Evolutionary conservation across 2,888 invertebrate genomes (phyloP).

Genomic region (Crioceris asparagi): DNA sequence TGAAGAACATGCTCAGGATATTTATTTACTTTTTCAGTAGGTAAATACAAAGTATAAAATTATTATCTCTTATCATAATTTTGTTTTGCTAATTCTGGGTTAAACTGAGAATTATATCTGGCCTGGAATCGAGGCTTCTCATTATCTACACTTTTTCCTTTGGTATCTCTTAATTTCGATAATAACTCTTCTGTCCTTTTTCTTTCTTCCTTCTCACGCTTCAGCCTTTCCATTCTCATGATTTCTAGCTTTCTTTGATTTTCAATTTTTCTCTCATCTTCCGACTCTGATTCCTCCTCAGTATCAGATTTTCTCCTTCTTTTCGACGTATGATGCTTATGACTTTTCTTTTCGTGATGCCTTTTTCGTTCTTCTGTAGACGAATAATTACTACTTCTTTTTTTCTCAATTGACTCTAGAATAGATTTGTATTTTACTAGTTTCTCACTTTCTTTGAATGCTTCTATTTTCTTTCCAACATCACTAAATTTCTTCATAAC

Average conservation of each 20-base stretch:
- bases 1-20: no score
- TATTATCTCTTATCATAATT: conserved; percentile 40
- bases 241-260: conserved; percentile 46
- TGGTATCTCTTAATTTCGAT: conserved; percentile 45
- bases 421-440: conserved; percentile 19
- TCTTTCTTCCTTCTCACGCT: conserved; percentile 72
- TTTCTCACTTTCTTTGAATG: conserved; percentile 14
- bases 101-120: conserved; percentile 94
- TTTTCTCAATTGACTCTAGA: neutral
- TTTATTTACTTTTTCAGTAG: no score
- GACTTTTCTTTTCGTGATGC: conserved; percentile 2
- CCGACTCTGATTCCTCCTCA: conserved; percentile 18
- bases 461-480: conserved; percentile 13
- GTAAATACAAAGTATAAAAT: neutral
- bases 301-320: conserved; percentile 20
- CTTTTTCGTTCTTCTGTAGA: neutral
- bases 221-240: conserved; percentile 65
- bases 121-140: conserved; percentile 22
- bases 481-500: conserved; percentile 50
- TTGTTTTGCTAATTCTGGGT: conserved; percentile 80
- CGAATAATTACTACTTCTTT: neutral
- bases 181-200: conserved; percentile 58
- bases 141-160: conserved; percentile 10
- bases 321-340: conserved; percentile 25
- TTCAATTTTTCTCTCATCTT: conserved; percentile 18